phyloP scores from a whole-genome alignment of 2,888 invertebrate genomes.

The Cerastis rubricosa region DNA sequence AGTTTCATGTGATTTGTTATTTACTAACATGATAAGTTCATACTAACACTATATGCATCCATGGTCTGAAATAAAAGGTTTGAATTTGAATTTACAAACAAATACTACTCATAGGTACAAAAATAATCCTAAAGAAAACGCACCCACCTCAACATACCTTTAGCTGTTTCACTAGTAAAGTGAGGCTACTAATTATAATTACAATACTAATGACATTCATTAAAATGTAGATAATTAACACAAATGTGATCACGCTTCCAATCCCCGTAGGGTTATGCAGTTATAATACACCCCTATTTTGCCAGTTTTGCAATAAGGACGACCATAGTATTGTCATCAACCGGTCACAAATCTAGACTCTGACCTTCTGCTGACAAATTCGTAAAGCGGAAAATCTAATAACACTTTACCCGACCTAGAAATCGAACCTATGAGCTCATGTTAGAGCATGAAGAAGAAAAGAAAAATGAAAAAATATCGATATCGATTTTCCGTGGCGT shows the following conservation, averaged over 20 bases:
- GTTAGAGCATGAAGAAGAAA: neutral
- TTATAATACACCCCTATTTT: neutral
- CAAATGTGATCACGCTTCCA: neutral
- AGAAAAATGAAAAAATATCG: conserved; percentile 46
- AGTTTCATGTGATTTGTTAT: too few relatives aligned
- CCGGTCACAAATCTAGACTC: neutral
- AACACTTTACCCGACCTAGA: neutral
- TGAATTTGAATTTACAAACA: neutral
- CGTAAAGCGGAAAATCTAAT: neutral
- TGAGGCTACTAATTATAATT: neutral
- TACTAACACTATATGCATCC: too few relatives aligned
- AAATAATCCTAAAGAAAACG: neutral
- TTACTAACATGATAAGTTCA: too few relatives aligned
- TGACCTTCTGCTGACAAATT: neutral
- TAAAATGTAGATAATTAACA: conserved; percentile 1
- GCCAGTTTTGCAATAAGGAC: neutral
- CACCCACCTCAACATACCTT: neutral
- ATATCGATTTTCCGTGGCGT: conserved; percentile 33
- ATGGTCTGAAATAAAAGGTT: too few relatives aligned
- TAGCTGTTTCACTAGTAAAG: neutral
- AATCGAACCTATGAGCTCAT: neutral
- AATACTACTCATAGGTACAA: neutral
- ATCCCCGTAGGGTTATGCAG: neutral
- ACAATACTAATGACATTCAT: neutral
- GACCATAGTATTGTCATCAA: neutral